Base-by-base conservation (phyloP, 2,888 invertebrate species). In the Campoplex capitator region DNA sequence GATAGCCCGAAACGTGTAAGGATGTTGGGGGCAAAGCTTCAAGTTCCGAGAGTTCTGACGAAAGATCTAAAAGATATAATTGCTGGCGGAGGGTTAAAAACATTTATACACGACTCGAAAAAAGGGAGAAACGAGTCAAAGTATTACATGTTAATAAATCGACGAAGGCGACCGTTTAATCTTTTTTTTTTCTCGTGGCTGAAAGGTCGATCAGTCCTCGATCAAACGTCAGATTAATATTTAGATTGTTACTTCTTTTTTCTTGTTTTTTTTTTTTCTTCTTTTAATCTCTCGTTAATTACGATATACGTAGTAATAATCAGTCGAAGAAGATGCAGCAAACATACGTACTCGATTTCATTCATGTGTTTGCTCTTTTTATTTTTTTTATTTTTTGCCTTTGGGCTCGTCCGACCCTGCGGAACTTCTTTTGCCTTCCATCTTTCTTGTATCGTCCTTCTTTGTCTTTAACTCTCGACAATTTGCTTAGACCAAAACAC, bases 281-380 rank as follows among this genome's bases (percentile, higher is more conserved):
- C 54, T 51, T 45, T 62, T 76, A 65, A 54, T 45, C 45, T 54
- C 85, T 65, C 48, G 76, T 74, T 68, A 85, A 38, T 73, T 65
- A 58, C 42, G 84, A 11, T 70, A 48, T 71, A 73, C 79, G 84
- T 86, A 74, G 62, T 73, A 77, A 81, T 85, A 87, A 83, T 85
- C 83, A 83, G 83, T 87, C 85, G 85, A 78, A 75, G 62, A 85
- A 73, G 78, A 68, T 83, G 48, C 58, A 67, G 77, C 82, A 68
- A 62, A 76, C 56, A 76, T 80, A 80, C 79, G 75, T 85, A 85
- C 81, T 84, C 67, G 71, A 45, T 80, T 83, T 65, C 23, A 67
- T 38, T 70, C 54, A 32, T 62, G 16, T 9, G 9, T 56, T 70
- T 32, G 18, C 56, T 9, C 23, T 23, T 68, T 75, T 70, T 70